A percentile compares a stretch with the other conserved stretches of the same genome.
phyloP scores from a whole-genome alignment of 2,888 invertebrate species.

The Callosobruchus maculatus region DNA sequence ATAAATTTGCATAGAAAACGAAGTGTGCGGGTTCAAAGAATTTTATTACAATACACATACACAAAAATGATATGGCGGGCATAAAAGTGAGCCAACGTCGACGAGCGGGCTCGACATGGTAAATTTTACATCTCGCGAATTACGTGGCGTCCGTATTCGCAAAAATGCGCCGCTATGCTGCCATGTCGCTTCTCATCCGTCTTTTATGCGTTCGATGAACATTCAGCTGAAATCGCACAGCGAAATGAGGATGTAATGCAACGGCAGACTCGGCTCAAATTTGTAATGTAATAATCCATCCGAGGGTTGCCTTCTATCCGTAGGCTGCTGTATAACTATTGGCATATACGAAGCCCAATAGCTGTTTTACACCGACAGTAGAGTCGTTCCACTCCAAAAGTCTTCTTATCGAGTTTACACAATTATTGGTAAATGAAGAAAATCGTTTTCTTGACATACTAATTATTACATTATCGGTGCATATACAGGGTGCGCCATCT shows the following conservation, averaged over 20 bases:
- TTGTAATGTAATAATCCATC: too few relatives aligned
- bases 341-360: too few relatives aligned
- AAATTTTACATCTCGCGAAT: slow-evolving; percentile 25
- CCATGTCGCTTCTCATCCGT: not conserved
- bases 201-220: not conserved
- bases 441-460: too few relatives aligned
- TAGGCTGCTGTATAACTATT: too few relatives aligned
- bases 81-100: slow-evolving; percentile 14
- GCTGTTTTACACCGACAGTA: too few relatives aligned
- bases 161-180: slow-evolving; percentile 4
- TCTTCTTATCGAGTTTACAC: too few relatives aligned
- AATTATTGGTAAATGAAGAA: too few relatives aligned
- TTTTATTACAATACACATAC: slow-evolving; percentile 18
- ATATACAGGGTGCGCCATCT: too few relatives aligned
- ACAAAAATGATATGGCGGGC: slow-evolving; percentile 25
- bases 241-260: not conserved
- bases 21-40: slow-evolving; percentile 21
- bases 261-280: not conserved
- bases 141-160: slow-evolving; percentile 7
- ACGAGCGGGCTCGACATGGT: slow-evolving; percentile 11
- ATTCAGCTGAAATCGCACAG: not conserved
- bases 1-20: slow-evolving; percentile 28
- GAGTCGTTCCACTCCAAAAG: too few relatives aligned
- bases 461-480: too few relatives aligned
- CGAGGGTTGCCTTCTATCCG: too few relatives aligned